These are phyloP conservation scores for Muschampia plurimacula DNA, from an alignment of 2,888 invertebrate species.

Conservation along the genomic window DNA sequence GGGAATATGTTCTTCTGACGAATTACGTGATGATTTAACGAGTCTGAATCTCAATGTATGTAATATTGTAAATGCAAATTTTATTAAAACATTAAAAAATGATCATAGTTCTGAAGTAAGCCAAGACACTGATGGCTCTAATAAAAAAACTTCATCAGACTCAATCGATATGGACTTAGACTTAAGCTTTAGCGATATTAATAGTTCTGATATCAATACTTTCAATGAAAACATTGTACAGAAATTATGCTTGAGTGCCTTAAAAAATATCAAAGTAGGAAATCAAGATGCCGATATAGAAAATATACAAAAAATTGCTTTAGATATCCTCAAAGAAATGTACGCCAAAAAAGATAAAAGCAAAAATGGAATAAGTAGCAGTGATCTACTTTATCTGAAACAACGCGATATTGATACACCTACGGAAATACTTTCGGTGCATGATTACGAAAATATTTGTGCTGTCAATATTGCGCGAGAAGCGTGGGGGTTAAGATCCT, in stretches of 20 bases:
- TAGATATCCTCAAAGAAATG: constrained; percentile 83
- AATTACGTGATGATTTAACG: constrained; percentile 73
- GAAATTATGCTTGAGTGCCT: constrained; percentile 80
- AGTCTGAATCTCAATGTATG: constrained; percentile 68
- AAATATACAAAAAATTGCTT: constrained; percentile 83
- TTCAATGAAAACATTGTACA: constrained; percentile 85
- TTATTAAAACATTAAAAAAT: constrained; percentile 71
- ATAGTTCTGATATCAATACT: constrained; percentile 83
- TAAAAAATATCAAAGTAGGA: constrained; percentile 83
- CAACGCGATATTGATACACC: constrained; percentile 81
- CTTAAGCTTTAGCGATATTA: constrained; percentile 83
- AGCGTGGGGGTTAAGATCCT: constrained; percentile 87
- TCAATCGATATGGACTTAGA: constrained; percentile 84
- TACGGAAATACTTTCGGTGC: constrained; percentile 86
- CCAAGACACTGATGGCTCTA: constrained; percentile 77
- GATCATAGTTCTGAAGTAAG: constrained; percentile 76
- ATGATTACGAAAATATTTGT: constrained; percentile 88
- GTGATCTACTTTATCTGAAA: constrained; percentile 66
- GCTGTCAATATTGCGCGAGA: constrained; percentile 88
- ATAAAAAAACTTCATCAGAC: constrained; percentile 82
- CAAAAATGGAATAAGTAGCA: constrained; percentile 63
- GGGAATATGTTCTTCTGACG: constrained; percentile 85
- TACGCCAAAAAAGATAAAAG: constrained; percentile 79
- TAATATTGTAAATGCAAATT: constrained; percentile 67
- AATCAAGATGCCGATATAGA: constrained; percentile 84